Conservation (phyloP, 2,888 invertebrate species). For the Drosophila multiciliata region DNA sequence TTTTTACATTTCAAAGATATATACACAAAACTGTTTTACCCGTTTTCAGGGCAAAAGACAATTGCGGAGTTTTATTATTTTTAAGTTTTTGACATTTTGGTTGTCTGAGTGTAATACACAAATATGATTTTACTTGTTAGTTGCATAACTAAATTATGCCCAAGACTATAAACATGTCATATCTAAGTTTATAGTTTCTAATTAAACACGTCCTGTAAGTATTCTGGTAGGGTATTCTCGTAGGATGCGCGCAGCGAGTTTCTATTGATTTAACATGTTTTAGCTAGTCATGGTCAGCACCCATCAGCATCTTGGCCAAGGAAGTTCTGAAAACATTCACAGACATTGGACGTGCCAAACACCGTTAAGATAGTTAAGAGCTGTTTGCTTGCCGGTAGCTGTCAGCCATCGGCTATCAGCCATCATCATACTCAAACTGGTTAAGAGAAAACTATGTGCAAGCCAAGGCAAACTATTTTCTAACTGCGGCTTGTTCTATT, state of each 20-base stretch:
- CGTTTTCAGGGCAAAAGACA: neutral
- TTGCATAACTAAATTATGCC: neutral
- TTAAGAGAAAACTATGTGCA: slow-evolving; percentile 15
- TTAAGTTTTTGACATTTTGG: too few species aligned
- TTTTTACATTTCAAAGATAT: neutral
- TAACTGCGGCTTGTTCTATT: slow-evolving; percentile 30
- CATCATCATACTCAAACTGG: slow-evolving; percentile 26
- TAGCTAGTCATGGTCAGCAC: neutral
- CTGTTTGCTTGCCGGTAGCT: slow-evolving; percentile 40
- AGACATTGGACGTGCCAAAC: slow-evolving; percentile 57
- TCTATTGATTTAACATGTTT: slow-evolving; percentile 55
- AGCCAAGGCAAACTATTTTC: slow-evolving; percentile 49
- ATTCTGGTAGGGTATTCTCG: neutral
- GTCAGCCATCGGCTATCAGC: slow-evolving; percentile 42
- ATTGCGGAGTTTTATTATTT: neutral
- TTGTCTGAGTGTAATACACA: neutral
- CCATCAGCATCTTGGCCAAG: slow-evolving; percentile 33
- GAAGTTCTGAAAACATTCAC: slow-evolving; percentile 1
- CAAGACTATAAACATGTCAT: neutral
- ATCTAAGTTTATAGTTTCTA: neutral
- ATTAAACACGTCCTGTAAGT: neutral
- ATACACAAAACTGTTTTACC: neutral
- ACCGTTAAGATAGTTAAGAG: slow-evolving; percentile 60
- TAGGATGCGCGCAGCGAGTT: slow-evolving; percentile 22
- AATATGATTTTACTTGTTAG: neutral